Conservation (phyloP, 2,888 invertebrate genomes). For the Stenurella melanura region DNA sequence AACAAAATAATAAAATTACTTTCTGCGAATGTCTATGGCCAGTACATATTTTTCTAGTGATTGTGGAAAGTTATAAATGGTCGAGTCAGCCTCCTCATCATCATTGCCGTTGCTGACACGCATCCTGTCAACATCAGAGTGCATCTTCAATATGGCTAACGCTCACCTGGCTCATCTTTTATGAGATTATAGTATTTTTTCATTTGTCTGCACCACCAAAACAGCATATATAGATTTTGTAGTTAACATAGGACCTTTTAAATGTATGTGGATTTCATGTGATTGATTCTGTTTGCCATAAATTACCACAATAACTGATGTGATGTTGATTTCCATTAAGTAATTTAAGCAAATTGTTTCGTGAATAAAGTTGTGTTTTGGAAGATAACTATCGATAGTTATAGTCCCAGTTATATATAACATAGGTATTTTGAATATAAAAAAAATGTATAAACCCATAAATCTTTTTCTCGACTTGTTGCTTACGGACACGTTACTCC, state of each 20-base stretch:
- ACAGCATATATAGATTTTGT: constrained; percentile 15
- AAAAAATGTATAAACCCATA: no score
- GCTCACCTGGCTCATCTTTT: background rate
- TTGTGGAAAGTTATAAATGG: background rate
- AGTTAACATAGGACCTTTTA: constrained; percentile 20
- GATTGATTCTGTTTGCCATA: constrained; percentile 38
- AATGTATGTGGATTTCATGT: constrained; percentile 28
- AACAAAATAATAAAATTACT: no score
- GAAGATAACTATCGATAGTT: no score
- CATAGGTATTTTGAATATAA: no score
- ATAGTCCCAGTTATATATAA: no score
- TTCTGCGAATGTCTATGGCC: background rate
- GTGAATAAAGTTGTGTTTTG: background rate
- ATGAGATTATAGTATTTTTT: background rate
- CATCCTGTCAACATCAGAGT: no score
- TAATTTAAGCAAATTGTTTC: background rate
- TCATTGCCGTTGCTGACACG: no score
- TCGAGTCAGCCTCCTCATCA: background rate
- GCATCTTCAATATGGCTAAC: no score
- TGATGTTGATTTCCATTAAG: background rate
- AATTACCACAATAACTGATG: background rate
- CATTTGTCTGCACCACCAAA: constrained; percentile 7
- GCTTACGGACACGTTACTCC: no score
- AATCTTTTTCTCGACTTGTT: no score
- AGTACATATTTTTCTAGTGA: background rate